phyloP scores from a whole-genome alignment of 2,888 invertebrate species.

The Leptopilina myrica region DNA sequence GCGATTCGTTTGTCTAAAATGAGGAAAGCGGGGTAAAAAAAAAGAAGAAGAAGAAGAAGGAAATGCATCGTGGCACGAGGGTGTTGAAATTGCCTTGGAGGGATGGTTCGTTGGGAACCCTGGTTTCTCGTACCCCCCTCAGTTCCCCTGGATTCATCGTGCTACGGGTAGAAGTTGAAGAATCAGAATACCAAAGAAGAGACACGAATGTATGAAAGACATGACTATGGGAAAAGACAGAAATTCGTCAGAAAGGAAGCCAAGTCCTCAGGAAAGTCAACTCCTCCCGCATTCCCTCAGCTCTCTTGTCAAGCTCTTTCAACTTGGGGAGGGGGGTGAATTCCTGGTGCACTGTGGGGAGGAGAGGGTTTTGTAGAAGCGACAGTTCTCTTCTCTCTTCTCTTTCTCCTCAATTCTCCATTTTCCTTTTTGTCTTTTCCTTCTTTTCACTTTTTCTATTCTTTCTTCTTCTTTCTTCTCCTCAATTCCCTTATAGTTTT shows the following conservation, averaged over 20 bases:
- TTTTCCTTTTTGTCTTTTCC: too few species aligned
- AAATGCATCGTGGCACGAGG: constrained; percentile 6
- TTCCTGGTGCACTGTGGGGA: too few species aligned
- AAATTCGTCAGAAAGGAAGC: constrained; percentile 1
- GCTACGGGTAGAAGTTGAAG: background rate
- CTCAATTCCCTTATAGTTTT: too few species aligned
- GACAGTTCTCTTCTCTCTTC: background rate
- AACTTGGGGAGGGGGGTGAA: background rate
- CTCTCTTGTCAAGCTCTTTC: too few species aligned
- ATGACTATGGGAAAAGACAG: constrained; percentile 6
- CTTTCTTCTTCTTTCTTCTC: too few species aligned
- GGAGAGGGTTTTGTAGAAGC: too few species aligned
- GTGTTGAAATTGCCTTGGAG: background rate
- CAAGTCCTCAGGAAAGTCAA: background rate
- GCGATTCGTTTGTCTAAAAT: constrained; percentile 32
- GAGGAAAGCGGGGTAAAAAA: constrained; percentile 6
- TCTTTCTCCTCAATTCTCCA: too few species aligned
- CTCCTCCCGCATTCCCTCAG: too few species aligned
- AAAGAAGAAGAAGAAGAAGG: background rate
- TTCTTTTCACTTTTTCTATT: too few species aligned
- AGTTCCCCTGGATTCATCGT: background rate
- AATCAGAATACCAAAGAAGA: constrained; percentile 16
- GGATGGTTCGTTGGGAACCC: background rate
- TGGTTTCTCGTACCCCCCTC: too few species aligned
- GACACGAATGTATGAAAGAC: background rate